phyloP scores from a whole-genome alignment of 2,113 vertebrate genomes.

The Saiga tatarica region DNA sequence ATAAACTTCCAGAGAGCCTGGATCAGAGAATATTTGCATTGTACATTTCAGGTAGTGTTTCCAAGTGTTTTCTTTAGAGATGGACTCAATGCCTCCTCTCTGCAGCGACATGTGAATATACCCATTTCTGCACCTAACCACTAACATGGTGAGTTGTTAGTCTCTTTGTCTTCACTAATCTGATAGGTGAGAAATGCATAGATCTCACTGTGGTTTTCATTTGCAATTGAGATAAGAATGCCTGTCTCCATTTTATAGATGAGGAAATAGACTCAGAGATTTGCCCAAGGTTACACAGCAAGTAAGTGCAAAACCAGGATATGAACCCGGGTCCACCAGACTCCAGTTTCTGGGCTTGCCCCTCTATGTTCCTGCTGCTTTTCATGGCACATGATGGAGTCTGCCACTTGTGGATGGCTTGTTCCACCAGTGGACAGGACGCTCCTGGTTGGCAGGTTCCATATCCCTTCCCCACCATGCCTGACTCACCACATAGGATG shows the following conservation, averaged over 20 bases:
- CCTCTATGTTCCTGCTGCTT: neutral
- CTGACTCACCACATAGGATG: neutral
- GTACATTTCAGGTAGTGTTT: neutral
- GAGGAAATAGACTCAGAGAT: neutral
- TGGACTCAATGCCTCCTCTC: neutral
- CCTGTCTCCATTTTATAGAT: neutral
- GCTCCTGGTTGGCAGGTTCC: neutral
- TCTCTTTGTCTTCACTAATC: neutral
- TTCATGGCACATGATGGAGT: fast-evolving
- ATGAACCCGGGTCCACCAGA: neutral
- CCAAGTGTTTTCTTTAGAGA: neutral
- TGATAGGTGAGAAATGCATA: neutral
- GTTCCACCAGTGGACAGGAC: neutral
- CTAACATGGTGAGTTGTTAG: fast-evolving
- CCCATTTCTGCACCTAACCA: neutral
- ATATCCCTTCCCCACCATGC: fast-evolving
- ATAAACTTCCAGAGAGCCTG: neutral
- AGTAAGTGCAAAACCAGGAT: neutral
- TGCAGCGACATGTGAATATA: neutral
- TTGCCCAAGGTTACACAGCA: neutral
- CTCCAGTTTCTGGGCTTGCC: neutral
- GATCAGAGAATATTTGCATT: neutral
- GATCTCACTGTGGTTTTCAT: neutral
- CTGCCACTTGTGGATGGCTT: neutral
- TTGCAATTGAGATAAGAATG: neutral